Conservation (phyloP, 2,888 invertebrate species). For the Myopa testacea region DNA sequence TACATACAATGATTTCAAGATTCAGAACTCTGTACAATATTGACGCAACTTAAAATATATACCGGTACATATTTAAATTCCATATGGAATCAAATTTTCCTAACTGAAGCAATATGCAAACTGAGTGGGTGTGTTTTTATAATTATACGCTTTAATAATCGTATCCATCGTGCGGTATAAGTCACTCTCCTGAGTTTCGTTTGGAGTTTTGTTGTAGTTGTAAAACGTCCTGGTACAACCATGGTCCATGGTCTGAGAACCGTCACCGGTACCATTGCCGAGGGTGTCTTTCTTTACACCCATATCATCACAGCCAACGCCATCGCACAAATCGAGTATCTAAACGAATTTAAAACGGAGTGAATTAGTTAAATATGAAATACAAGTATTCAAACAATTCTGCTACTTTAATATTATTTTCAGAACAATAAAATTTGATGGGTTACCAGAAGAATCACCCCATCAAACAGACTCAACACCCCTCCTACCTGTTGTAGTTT, state of each 20-base stretch:
- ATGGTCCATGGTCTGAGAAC: slow-evolving; percentile 38
- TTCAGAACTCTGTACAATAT: not conserved
- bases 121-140: slow-evolving; percentile 56
- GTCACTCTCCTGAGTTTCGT: slow-evolving; percentile 51
- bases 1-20: too few species aligned
- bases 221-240: slow-evolving; percentile 50
- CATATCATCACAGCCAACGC: slow-evolving; percentile 39
- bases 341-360: slow-evolving; percentile 31
- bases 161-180: slow-evolving; percentile 62
- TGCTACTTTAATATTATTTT: too few species aligned
- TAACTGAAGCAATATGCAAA: slow-evolving; percentile 58
- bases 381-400: not conserved
- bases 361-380: not conserved
- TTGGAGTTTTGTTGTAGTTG: slow-evolving; percentile 51
- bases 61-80: not conserved
- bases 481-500: slow-evolving; percentile 55
- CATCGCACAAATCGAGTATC: slow-evolving; percentile 53
- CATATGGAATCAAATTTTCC: not conserved
- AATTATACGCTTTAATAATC: slow-evolving; percentile 63
- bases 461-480: not conserved
- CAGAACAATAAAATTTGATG: too few species aligned
- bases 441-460: too few species aligned
- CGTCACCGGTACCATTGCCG: slow-evolving; percentile 19
- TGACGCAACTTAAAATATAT: not conserved
- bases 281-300: slow-evolving; percentile 43